Percentiles rank a stretch among this genome's conserved stretches.
Evolutionary conservation across 2,113 vertebrate genomes (phyloP).

Genomic region (Ictalurus punctatus): DNA sequence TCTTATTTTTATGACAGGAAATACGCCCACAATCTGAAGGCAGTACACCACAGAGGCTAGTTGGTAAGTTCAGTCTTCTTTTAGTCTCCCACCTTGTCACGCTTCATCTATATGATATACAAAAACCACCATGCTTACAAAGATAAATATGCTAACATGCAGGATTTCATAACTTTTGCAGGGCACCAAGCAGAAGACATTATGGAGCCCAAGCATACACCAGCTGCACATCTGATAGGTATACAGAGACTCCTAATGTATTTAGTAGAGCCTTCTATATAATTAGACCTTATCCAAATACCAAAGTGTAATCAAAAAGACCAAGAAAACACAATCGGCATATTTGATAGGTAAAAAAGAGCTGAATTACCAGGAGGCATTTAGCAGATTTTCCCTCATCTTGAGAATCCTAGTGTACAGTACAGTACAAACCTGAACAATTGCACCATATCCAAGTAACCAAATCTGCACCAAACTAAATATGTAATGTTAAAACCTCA

Average conservation of each 20-base stretch:
- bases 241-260: conserved; percentile 5
- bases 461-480: background rate
- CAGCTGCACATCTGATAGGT: conserved; percentile 73
- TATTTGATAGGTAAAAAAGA: background rate
- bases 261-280: background rate
- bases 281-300: background rate
- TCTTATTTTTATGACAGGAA: conserved; percentile 53
- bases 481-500: background rate
- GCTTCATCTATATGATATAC: background rate
- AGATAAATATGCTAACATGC: background rate
- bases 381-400: background rate
- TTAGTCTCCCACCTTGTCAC: background rate
- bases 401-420: background rate
- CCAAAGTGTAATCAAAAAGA: background rate
- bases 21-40: conserved; percentile 32
- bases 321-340: background rate
- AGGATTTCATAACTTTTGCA: conserved; percentile 29
- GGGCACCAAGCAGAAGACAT: conserved; percentile 33
- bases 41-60: conserved; percentile 57
- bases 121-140: background rate
- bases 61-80: conserved; percentile 57
- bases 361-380: background rate
- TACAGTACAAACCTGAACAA: background rate
- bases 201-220: background rate
- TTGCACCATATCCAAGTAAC: background rate